phyloP scores from a whole-genome alignment of 2,888 invertebrate species.

The Cataglyphis altisquamis region DNA sequence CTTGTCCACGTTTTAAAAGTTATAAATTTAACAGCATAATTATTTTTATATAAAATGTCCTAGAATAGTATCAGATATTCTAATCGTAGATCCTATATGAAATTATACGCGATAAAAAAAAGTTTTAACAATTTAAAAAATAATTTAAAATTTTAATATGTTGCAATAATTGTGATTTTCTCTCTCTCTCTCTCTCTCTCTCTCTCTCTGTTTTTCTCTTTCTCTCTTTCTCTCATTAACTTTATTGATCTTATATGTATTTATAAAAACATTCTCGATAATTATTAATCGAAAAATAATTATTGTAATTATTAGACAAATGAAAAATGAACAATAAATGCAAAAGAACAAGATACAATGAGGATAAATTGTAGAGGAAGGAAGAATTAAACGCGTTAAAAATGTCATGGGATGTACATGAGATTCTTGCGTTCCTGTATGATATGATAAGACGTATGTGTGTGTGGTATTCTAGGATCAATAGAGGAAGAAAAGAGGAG shows the following conservation, averaged over 20 bases:
- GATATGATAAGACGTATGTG: neutral
- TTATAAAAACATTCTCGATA: neutral
- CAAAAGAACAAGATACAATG: neutral
- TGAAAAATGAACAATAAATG: neutral
- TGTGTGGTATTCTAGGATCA: conserved; percentile 34
- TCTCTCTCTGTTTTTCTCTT: too few species aligned
- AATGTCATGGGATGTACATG: neutral
- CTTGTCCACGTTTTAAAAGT: neutral
- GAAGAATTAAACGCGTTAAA: neutral
- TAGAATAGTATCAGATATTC: neutral
- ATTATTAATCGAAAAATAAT: neutral
- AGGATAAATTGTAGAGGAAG: neutral
- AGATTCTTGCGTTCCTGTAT: neutral
- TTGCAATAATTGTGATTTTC: neutral
- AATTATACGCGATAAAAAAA: neutral
- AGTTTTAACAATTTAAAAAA: neutral
- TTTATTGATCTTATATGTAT: neutral
- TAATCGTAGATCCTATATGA: neutral
- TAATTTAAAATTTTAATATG: neutral
- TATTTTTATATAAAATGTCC: neutral
- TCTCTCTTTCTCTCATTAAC: neutral
- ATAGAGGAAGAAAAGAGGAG: conserved; percentile 42
- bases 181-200: too few species aligned
- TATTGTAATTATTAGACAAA: neutral
- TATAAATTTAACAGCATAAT: neutral